Percentiles rank a stretch among this genome's conserved stretches.
These are phyloP conservation scores for Cremastinae sp. DNA, from an alignment of 2,888 invertebrate genomes.

Conservation along the genomic window DNA sequence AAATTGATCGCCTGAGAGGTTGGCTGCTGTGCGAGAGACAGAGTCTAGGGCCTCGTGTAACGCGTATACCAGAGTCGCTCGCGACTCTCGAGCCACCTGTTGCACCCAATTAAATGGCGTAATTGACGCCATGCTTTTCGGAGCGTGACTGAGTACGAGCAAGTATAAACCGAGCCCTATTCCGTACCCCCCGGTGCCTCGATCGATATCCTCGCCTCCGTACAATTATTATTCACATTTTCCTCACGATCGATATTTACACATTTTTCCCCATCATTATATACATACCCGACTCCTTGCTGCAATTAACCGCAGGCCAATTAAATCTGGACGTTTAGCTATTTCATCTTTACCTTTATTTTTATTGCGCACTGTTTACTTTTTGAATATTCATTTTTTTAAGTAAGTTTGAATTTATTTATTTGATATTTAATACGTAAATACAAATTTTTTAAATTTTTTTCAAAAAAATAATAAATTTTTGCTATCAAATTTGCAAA, in stretches of 20 bases:
- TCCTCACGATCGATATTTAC: conserved; percentile 45
- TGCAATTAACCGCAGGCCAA: conserved; percentile 36
- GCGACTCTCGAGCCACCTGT: conserved; percentile 63
- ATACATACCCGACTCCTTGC: conserved; percentile 19
- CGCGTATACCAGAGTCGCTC: conserved; percentile 7
- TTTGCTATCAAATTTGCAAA: no score
- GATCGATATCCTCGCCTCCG: no score
- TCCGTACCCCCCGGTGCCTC: conserved; percentile 14
- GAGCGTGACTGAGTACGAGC: conserved; percentile 67
- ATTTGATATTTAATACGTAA: no score
- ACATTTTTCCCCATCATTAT: conserved; percentile 39
- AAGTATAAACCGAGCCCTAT: conserved; percentile 20
- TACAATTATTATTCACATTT: conserved; percentile 16
- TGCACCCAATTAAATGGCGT: conserved; percentile 72
- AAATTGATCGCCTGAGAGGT: no score
- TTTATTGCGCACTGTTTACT: background rate
- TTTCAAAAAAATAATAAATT: no score
- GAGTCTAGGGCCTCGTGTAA: no score
- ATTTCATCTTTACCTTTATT: conserved; percentile 1
- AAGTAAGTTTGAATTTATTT: no score
- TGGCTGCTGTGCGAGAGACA: conserved; percentile 37
- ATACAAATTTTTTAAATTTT: no score
- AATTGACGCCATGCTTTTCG: conserved; percentile 71
- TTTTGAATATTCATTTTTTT: background rate
- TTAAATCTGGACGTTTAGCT: background rate